phyloP scores from a whole-genome alignment of 1,140 invertebrate species.

The Meloidogyne hapla region DNA sequence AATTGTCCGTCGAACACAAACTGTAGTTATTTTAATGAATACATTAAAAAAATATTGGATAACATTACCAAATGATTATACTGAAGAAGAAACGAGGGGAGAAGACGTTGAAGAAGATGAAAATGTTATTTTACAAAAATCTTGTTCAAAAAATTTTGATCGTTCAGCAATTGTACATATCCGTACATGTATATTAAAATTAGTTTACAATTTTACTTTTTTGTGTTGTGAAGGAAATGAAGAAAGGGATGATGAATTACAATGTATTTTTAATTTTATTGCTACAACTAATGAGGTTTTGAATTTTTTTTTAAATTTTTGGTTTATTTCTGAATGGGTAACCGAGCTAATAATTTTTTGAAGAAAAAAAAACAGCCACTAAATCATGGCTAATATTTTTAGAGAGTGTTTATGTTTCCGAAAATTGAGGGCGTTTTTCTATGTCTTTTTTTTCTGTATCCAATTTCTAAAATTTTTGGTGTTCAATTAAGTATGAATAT shows the following conservation, averaged over 20 bases:
- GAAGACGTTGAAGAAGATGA: slow-evolving; percentile 19
- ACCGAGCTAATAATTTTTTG: too few relatives aligned
- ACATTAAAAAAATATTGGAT: slow-evolving; percentile 99
- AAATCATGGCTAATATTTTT: too few relatives aligned
- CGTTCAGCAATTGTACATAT: slow-evolving; percentile 48
- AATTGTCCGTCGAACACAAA: slow-evolving; percentile 90
- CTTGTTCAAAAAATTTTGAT: slow-evolving; percentile 4
- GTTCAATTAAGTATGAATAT: too few relatives aligned
- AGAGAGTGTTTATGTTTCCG: too few relatives aligned
- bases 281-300: slow-evolving; percentile 89
- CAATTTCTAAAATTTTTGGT: too few relatives aligned
- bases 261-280: slow-evolving; percentile 94
- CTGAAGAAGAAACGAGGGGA: background rate
- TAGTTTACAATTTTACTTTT: slow-evolving; percentile 52
- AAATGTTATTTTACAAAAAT: too few relatives aligned
- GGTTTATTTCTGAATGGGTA: slow-evolving; percentile 1
- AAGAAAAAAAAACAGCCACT: too few relatives aligned
- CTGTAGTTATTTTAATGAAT: slow-evolving; percentile 94
- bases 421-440: too few relatives aligned
- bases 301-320: background rate
- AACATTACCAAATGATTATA: slow-evolving; percentile 74
- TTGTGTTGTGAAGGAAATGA: slow-evolving; percentile 11
- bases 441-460: too few relatives aligned
- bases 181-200: slow-evolving; percentile 46
- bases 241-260: slow-evolving; percentile 89